A percentile compares a stretch with the other conserved stretches of the same genome.
Conservation (phyloP, 64 coral and sea anemone species). For the Actinia tenebrosa region DNA sequence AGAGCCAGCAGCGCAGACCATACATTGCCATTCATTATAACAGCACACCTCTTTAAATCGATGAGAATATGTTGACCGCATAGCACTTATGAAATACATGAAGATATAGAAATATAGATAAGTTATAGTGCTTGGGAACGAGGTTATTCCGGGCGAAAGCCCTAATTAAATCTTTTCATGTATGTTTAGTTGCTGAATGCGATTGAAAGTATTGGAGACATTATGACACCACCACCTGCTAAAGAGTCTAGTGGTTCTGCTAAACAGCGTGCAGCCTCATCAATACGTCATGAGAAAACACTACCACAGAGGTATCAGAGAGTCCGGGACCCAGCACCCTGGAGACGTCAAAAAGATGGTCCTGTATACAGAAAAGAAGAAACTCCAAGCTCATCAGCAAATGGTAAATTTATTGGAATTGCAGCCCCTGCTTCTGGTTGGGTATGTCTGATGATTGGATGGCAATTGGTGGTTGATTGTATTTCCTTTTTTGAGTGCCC, state of each 20-base stretch:
- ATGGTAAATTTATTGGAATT: background rate
- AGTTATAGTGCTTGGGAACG: too few species aligned
- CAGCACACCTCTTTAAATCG: too few species aligned
- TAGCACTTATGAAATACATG: too few species aligned
- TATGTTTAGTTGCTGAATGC: constrained; percentile 46
- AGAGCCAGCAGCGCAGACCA: too few species aligned
- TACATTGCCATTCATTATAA: too few species aligned
- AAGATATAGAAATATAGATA: too few species aligned
- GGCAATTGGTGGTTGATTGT: too few species aligned
- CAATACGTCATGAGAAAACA: background rate
- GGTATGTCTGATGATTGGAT: background rate
- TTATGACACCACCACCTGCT: constrained; percentile 39
- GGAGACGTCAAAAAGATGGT: constrained; percentile 17
- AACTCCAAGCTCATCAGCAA: background rate
- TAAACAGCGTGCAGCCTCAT: background rate
- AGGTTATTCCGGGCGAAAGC: too few species aligned
- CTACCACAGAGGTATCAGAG: background rate
- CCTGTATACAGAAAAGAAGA: background rate
- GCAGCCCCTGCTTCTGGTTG: background rate
- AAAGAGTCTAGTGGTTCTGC: background rate
- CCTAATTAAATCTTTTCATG: background rate
- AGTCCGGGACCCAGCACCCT: constrained; percentile 21
- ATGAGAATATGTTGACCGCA: too few species aligned
- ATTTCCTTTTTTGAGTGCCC: too few species aligned
- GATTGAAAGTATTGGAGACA: constrained; percentile 53